Evolutionary conservation across 2,113 vertebrate species (phyloP).

Genomic region (Mastomys coucha): DNA sequence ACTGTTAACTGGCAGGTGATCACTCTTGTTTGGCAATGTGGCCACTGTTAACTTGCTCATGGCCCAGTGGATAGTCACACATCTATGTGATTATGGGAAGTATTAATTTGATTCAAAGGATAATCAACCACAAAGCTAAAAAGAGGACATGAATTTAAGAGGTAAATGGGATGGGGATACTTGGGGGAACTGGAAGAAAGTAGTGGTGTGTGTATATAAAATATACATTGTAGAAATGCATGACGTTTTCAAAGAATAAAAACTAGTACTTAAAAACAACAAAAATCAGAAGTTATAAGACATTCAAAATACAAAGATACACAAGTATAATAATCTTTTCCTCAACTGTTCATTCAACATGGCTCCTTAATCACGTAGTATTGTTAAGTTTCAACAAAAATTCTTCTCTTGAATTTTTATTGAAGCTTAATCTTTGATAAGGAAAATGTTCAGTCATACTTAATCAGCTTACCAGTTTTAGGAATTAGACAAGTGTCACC

Average conservation of each 20-base stretch:
- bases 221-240: too few species aligned
- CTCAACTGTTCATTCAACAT: not conserved
- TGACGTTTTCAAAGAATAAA: not conserved
- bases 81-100: not conserved
- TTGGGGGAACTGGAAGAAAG: too few species aligned
- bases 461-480: slow-evolving; percentile 16
- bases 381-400: not conserved
- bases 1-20: not conserved
- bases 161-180: too few species aligned
- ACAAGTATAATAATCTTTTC: not conserved
- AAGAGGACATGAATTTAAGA: not conserved
- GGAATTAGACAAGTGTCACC: slow-evolving; percentile 55
- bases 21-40: not conserved
- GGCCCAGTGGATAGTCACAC: not conserved
- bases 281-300: not conserved
- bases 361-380: not conserved
- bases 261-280: not conserved
- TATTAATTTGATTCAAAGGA: not conserved
- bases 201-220: not conserved
- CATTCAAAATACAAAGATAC: not conserved
- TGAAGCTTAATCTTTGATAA: slow-evolving; percentile 51
- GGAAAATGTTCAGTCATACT: slow-evolving; percentile 10
- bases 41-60: not conserved
- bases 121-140: not conserved
- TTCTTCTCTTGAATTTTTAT: slow-evolving; percentile 40